Evolutionary conservation across 2,113 vertebrate genomes (phyloP), one percentile per base, ranked within the genome.

Genomic region (Trogon melanurus): DNA sequence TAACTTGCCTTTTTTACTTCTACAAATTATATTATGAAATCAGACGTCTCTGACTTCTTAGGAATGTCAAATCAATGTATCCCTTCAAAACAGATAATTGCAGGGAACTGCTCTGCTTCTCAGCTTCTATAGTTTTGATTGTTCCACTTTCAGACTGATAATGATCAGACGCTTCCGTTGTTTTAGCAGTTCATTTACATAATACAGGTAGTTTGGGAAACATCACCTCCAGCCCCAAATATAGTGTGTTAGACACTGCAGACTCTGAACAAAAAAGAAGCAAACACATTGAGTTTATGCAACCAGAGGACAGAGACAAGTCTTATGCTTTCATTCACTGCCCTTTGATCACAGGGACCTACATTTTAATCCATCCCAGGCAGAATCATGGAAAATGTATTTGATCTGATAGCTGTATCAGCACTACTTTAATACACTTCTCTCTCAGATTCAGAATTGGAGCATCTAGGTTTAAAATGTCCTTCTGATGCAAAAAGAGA

Each of bases 21-120:
- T 96, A 96, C 96, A 98, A 98, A 98, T 98, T 98, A 97, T 98
- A 97, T 98, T 98, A 98, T 97, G 95, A 98, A 97, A 97, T 98
- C 97, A 98, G 97, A 97, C 44, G 74, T 97, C 96, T 98, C 95
- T 97, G 97, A 98, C 97, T 98, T 98, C 98, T 98, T 98, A 98
- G 95, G 97, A 97, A 97, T 97, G 96, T 98, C 98, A 98, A 98
- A 98, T 97, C 97, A 97, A 95, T 84, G 96, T 96, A 96, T 97
- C 98, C 96, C 97, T 97, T 98, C 97, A 97, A 98, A 97, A 98
- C 94, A 97, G 97, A 96, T 98, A 98, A 98, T 98, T 98, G 97
- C 97, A 97, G 94, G 34, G 96, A 91, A 84, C 94, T 96, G 89
- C 89, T 97, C 91, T 96, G 96, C 95, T 96, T 96, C 97, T 97